Evolutionary conservation across 2,797 vertebrate genomes (phyloP).

Genomic region (Dicrostonyx torquatus): DNA sequence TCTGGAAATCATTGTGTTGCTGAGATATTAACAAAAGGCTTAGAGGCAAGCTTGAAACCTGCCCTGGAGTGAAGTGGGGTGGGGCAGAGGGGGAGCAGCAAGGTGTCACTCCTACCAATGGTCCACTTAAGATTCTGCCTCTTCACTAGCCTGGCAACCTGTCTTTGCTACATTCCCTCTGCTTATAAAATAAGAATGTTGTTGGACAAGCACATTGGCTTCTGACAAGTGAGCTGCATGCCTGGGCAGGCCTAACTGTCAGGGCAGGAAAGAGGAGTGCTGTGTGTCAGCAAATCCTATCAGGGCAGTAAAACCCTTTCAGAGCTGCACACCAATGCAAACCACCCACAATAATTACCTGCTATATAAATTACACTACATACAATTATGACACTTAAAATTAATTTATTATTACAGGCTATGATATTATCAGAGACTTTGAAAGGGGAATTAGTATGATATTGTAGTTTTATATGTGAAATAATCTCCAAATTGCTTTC

Average conservation of each 20-base stretch:
- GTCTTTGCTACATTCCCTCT: not conserved
- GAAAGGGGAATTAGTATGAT: not conserved
- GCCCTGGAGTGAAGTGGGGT: not conserved
- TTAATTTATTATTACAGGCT: not conserved
- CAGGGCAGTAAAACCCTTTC: not conserved
- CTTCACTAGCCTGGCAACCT: not conserved
- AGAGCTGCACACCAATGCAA: not conserved
- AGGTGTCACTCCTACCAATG: not conserved
- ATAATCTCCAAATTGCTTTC: not conserved
- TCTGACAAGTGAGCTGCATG: not conserved
- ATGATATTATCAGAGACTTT: not conserved
- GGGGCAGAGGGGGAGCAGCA: not conserved
- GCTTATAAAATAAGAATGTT: not conserved
- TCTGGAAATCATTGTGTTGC: not conserved
- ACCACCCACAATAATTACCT: not conserved
- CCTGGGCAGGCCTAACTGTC: not conserved
- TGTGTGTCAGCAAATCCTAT: not conserved
- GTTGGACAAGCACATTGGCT: not conserved
- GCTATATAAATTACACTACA: not conserved
- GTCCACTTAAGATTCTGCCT: not conserved
- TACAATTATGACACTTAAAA: slow-evolving; percentile 2
- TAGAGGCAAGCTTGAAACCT: not conserved
- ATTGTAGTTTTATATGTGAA: not conserved
- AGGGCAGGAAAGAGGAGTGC: not conserved
- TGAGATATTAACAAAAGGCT: not conserved